These are phyloP conservation scores for Parthenolecanium corni DNA, from an alignment of 2,888 invertebrate genomes.

Conservation along the genomic window DNA sequence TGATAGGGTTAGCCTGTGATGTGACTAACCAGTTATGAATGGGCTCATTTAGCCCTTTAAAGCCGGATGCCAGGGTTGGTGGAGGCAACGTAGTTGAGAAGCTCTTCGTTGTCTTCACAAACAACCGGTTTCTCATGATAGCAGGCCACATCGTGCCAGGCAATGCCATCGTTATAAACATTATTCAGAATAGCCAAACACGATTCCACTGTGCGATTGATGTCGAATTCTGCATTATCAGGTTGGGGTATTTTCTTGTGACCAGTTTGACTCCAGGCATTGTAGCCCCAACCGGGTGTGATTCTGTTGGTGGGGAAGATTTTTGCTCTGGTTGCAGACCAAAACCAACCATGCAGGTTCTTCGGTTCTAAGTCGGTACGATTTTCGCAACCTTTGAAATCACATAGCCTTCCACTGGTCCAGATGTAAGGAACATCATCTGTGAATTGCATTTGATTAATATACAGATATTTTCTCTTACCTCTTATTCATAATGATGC, in stretches of 20 bases:
- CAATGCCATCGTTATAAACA: conserved; percentile 85
- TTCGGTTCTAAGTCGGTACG: conserved; percentile 77
- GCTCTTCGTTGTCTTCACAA: conserved; percentile 81
- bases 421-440: conserved; percentile 85
- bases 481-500: too few relatives aligned
- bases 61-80: conserved; percentile 74
- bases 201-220: conserved; percentile 76
- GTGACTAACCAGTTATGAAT: not conserved
- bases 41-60: conserved; percentile 41
- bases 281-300: conserved; percentile 59
- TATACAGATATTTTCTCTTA: too few relatives aligned
- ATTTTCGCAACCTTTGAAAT: conserved; percentile 84
- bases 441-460: conserved; percentile 37
- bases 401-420: conserved; percentile 83
- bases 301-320: conserved; percentile 64
- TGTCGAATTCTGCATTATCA: conserved; percentile 82
- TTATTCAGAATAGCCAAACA: conserved; percentile 80
- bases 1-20: not conserved
- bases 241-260: conserved; percentile 81
- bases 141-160: conserved; percentile 88
- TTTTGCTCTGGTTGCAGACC: conserved; percentile 82
- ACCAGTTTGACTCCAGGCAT: conserved; percentile 81
- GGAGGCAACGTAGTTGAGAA: conserved; percentile 70
- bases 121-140: conserved; percentile 86
- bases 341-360: conserved; percentile 79